phyloP scores from a whole-genome alignment of 2,113 vertebrate genomes.

The Colaptes auratus region DNA sequence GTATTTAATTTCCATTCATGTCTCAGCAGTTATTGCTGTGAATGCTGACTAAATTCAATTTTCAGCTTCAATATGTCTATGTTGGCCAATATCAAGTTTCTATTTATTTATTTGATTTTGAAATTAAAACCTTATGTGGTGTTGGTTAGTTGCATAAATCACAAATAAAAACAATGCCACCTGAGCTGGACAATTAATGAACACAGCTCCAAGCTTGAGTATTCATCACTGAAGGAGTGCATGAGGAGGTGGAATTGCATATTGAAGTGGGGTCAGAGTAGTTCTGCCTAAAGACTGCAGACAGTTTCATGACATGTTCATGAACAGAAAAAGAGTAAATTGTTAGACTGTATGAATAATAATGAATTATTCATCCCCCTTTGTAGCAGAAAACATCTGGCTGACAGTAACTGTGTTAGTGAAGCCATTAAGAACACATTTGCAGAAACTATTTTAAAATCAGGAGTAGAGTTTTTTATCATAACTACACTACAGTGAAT shows the following conservation, averaged over 20 bases:
- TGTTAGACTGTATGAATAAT: neutral
- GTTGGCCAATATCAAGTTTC: neutral
- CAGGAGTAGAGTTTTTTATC: neutral
- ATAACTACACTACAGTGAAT: neutral
- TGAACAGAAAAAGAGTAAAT: neutral
- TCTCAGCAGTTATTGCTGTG: neutral
- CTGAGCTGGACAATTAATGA: neutral
- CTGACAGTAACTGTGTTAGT: neutral
- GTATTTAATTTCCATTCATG: neutral
- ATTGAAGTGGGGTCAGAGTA: neutral
- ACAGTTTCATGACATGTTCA: neutral
- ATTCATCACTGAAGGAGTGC: neutral
- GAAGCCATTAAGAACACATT: neutral
- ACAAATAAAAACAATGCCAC: neutral
- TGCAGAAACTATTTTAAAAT: neutral
- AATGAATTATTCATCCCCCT: slow-evolving; percentile 7
- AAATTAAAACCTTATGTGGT: neutral
- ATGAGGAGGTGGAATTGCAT: neutral
- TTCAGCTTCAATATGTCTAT: neutral
- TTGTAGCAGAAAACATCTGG: neutral
- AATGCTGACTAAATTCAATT: neutral
- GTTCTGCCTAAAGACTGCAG: neutral
- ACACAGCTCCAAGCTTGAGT: neutral
- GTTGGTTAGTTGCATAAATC: neutral
- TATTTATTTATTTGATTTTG: neutral